A percentile compares a stretch with the other conserved stretches of the same genome.
These are phyloP conservation scores for Perizoma flavofasciatum DNA, from an alignment of 2,888 invertebrate genomes.

Conservation along the genomic window DNA sequence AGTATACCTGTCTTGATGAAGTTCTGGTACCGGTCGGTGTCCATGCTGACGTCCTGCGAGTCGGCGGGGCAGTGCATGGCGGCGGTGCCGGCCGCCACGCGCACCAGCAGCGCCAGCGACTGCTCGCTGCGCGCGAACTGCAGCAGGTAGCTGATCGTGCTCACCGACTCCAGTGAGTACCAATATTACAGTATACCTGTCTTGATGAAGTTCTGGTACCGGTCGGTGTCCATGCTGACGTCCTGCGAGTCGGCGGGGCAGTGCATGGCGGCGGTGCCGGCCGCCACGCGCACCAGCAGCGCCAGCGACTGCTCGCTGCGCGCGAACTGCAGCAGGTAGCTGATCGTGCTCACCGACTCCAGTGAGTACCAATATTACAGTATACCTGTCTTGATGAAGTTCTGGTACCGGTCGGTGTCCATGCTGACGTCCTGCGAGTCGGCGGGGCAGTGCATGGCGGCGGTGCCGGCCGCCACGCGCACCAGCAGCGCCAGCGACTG, in stretches of 20 bases:
- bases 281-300: too few species aligned
- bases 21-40: constrained; percentile 69
- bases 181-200: too few species aligned
- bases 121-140: constrained; percentile 83
- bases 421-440: constrained; percentile 63
- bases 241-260: constrained; percentile 66
- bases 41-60: constrained; percentile 59
- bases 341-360: too few species aligned
- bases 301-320: too few species aligned
- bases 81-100: constrained; percentile 85
- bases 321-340: constrained; percentile 84
- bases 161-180: too few species aligned
- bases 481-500: too few species aligned
- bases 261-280: constrained; percentile 81
- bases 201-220: constrained; percentile 66
- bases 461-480: too few species aligned
- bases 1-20: constrained; percentile 59
- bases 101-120: constrained; percentile 85
- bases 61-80: constrained; percentile 72
- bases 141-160: too few species aligned
- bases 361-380: too few species aligned
- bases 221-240: constrained; percentile 63
- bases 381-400: constrained; percentile 58
- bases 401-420: constrained; percentile 70
- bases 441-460: constrained; percentile 70